Base-by-base conservation (phyloP, 2,797 vertebrate species). In the Myripristis murdjan region DNA sequence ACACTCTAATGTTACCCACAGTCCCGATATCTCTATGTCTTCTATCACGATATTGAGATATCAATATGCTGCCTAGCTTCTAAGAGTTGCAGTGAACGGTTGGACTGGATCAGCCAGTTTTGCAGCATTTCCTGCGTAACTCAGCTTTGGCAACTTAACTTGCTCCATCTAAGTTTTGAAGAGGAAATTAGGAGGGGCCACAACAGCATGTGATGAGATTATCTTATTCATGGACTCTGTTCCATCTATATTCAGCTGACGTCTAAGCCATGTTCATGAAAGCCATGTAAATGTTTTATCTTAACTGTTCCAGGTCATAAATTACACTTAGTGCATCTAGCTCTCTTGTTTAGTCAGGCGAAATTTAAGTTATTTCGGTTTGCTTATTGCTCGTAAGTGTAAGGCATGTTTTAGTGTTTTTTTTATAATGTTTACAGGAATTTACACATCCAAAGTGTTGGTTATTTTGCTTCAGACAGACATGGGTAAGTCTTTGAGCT, bases 261-360 rank as follows among this genome's bases (percentile, higher is more conserved):
- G 31, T 35, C 0, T 54, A 56, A 61, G 73, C 46, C 52, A 58
- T 73, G 52, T 70, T 81, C 14, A 28, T 53, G 37, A 74, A 70
- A 64, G 59, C 47, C 53, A 23, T 35, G n/a, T 0, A 0, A 20
- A 31, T 43, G 18, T 28, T 44, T 20, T 28, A 49, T 4, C 11
- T 23, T 14, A 43, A 14, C 12, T 16, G 2, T 35, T 56, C 6
- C 5, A n/a, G 7, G 8, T 35, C 11, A 7, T 14, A 22, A 23
- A 2, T 57, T 14, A 60, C 46, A 18, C 24, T 35, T 12, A n/a
- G 23, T 58, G 31, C 44, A 16, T 20, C 20, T 63, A 24, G 3
- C 0, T 4, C 31, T 20, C 22, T 2, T 22, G 4, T 15, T 57
- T 37, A 23, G 37, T 14, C 20, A 23, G 55, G 35, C 15, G 12